Percentiles rank a stretch among this genome's conserved stretches.
Evolutionary conservation across 2,113 vertebrate genomes (phyloP).

Genomic region (Dendrocopos noguchii): DNA sequence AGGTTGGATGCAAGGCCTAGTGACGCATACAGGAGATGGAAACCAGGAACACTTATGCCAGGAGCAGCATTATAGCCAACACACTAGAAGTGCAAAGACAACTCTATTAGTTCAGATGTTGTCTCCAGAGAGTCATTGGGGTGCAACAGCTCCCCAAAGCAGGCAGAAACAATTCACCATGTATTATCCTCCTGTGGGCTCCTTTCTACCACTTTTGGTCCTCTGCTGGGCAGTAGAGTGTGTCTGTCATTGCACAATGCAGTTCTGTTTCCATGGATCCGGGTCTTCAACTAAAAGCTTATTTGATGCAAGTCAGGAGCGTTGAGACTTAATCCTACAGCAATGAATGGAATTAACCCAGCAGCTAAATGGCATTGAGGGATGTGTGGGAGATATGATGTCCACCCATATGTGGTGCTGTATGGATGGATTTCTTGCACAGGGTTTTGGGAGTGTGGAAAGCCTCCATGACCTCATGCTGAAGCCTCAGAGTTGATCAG

Average conservation of each 20-base stretch:
- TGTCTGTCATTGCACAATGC: accelerated
- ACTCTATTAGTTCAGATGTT: neutral
- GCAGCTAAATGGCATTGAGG: neutral
- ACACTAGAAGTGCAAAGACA: neutral
- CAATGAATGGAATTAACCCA: neutral
- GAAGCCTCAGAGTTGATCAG: neutral
- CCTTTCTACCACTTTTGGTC: neutral
- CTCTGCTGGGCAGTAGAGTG: neutral
- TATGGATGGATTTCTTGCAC: neutral
- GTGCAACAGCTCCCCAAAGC: neutral
- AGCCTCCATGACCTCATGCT: neutral
- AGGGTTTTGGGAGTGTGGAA: neutral
- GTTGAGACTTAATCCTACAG: neutral
- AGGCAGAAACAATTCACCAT: neutral
- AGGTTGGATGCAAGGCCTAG: neutral
- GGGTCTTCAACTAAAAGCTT: conserved; percentile 1
- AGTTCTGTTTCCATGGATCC: neutral
- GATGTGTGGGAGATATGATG: neutral
- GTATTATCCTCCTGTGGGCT: neutral
- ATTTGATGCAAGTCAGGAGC: neutral
- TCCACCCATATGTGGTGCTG: neutral
- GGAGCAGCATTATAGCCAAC: neutral
- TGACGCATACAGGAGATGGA: neutral
- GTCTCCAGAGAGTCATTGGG: neutral
- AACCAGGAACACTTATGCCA: neutral